Conservation (phyloP, 2,888 invertebrate genomes). For the Blera fallax region DNA sequence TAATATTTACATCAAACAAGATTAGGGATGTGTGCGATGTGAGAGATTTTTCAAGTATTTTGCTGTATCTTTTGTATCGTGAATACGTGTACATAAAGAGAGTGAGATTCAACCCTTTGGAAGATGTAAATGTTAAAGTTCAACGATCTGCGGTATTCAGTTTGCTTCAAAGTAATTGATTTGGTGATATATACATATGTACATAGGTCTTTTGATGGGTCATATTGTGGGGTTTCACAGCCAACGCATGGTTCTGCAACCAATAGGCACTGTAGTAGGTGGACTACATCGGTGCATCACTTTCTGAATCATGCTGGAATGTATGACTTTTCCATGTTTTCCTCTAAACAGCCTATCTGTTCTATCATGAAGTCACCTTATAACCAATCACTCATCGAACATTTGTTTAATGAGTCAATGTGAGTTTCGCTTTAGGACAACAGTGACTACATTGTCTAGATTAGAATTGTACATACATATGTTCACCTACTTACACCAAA, state of each 20-base stretch:
- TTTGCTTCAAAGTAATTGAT: background rate
- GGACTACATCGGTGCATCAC: background rate
- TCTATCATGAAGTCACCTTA: background rate
- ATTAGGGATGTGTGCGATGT: background rate
- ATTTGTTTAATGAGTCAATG: background rate
- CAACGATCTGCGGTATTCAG: background rate
- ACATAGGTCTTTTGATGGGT: background rate
- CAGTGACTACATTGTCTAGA: background rate
- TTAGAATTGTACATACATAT: too few species aligned
- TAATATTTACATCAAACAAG: background rate
- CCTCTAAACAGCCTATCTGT: background rate
- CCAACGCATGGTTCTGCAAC: too few species aligned
- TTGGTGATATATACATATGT: too few species aligned
- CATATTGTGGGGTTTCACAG: too few species aligned
- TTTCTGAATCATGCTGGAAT: background rate
- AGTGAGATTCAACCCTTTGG: background rate
- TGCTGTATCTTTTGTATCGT: background rate
- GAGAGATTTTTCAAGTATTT: constrained; percentile 21
- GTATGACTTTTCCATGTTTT: background rate
- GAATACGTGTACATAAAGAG: background rate
- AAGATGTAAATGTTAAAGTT: background rate
- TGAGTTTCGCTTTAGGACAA: too few species aligned
- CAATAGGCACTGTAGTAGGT: too few species aligned
- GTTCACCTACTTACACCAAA: too few species aligned
- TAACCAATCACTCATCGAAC: background rate